Base-by-base conservation (phyloP, 2,797 vertebrate genomes). In the Eulemur rubriventer region DNA sequence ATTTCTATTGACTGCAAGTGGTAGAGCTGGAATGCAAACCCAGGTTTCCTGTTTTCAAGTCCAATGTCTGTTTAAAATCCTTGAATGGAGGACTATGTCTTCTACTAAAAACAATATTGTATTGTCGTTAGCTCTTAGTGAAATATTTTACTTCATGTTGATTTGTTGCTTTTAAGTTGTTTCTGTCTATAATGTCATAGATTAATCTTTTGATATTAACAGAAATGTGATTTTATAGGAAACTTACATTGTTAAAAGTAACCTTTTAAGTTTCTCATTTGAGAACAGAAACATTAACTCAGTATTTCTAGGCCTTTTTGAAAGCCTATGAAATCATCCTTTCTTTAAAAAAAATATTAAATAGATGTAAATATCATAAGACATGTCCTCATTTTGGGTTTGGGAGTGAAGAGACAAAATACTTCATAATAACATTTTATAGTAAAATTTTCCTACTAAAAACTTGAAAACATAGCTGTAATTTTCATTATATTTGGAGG, bases 231-330 rank as follows among this genome's bases (percentile, higher is more conserved):
- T 81, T 79, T 91, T 79, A 65, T 22, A 79, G 61, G 50, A 94
- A 90, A 33, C 0, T 79, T 65, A 3, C 20, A 80, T 70, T 82
- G 43, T 76, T 81, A n/a, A 88, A 96, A 89, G 18, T 63, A 59
- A 88, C 1, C 55, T 89, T 95, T 91, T 83, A 95, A 24, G 4
- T 92, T 86, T 79, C 80, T 80, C 73, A 91, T 72, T 20, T 91
- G 69, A 84, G 41, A 96, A 88, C 17, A 82, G 26, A 96, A 93
- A 84, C 8, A 93, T 89, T 70, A 81, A 88, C 26, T 92, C 30
- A 82, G 55, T 30, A 24, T 93, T 89, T 76, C 13, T 20, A 59
- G 43, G 43, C 2, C 46, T 95, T 8, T 69, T 43, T 35, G 4
- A 95, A 86, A 86, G 4, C 0, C 35, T 89, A 80, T 80, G 28